Evolutionary conservation across 2,113 vertebrate genomes (phyloP).

Genomic region (Calypte anna): DNA sequence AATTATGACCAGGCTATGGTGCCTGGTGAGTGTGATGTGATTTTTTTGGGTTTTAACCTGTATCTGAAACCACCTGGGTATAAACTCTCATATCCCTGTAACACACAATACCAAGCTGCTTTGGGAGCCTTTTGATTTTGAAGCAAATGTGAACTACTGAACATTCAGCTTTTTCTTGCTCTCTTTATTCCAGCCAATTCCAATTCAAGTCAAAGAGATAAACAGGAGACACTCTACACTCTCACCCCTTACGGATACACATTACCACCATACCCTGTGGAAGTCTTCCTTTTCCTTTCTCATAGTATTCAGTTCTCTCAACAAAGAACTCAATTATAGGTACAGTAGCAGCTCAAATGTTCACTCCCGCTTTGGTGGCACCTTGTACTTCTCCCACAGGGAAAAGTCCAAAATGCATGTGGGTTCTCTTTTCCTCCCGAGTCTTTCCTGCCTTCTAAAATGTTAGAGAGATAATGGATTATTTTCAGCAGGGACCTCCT

Average conservation of each 20-base stretch:
- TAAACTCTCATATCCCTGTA: not conserved
- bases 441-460: not conserved
- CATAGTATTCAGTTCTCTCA: not conserved
- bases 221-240: conserved; percentile 4
- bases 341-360: conserved; percentile 15
- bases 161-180: not conserved
- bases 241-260: fast-evolving
- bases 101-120: not conserved
- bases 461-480: not conserved
- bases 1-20: not conserved
- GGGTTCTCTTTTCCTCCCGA: not conserved
- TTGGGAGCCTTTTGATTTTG: not conserved
- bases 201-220: not conserved
- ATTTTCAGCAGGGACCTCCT: not conserved
- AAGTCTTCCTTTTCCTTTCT: conserved; percentile 35
- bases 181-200: not conserved
- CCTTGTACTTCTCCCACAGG: not conserved
- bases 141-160: not conserved
- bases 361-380: not conserved
- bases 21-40: not conserved
- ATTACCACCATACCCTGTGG: not conserved
- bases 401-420: not conserved
- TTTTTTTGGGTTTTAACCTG: not conserved
- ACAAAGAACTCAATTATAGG: conserved; percentile 16
- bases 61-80: conserved; percentile 3